These are phyloP conservation scores for Batillaria attramentaria DNA, from an alignment of 1,140 invertebrate species.

Conservation along the genomic window DNA sequence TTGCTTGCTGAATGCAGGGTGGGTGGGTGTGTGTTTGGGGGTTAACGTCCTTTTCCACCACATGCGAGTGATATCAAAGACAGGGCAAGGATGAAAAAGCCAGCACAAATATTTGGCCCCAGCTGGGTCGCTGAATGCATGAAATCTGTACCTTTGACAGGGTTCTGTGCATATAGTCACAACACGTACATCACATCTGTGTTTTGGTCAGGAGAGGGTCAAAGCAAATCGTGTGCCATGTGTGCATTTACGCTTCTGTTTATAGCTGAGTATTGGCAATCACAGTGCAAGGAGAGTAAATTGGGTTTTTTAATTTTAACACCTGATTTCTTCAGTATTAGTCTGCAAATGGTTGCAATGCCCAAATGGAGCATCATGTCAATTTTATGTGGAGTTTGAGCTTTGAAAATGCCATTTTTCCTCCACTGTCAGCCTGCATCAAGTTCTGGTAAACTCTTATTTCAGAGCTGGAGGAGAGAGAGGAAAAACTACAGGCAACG, in stretches of 20 bases:
- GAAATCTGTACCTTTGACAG: too few species aligned
- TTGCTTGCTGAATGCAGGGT: too few species aligned
- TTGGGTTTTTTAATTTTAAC: neutral
- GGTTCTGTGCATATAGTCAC: too few species aligned
- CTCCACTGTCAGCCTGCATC: neutral
- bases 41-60: too few species aligned
- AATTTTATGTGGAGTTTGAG: too few species aligned
- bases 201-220: neutral
- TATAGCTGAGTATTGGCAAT: neutral
- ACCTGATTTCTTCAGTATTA: neutral
- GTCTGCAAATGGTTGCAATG: neutral
- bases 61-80: too few species aligned
- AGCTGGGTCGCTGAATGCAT: too few species aligned
- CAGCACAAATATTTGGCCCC: too few species aligned
- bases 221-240: neutral
- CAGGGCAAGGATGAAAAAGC: too few species aligned
- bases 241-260: neutral
- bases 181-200: too few species aligned
- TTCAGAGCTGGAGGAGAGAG: slow-evolving; percentile 67
- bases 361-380: too few species aligned
- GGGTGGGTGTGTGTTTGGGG: slow-evolving; percentile 3
- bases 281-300: neutral
- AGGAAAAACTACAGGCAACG: slow-evolving; percentile 65
- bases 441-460: slow-evolving; percentile 27
- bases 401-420: too few species aligned